A percentile compares a stretch with the other conserved stretches of the same genome.
Evolutionary conservation across 1,140 invertebrate genomes (phyloP).

Genomic region (Atopsyche davidsoni): DNA sequence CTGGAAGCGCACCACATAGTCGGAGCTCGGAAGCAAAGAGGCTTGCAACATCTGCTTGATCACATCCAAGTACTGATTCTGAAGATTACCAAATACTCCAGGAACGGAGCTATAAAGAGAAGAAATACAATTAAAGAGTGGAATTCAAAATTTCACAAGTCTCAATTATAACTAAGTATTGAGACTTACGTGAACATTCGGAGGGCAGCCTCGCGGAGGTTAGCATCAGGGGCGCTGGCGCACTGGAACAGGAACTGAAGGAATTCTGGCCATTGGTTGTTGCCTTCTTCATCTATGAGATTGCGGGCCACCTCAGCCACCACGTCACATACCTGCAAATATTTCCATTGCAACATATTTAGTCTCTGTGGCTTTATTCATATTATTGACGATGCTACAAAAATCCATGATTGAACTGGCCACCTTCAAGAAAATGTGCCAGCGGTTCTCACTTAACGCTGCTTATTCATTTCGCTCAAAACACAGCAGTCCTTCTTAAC

Average conservation of each 20-base stretch:
- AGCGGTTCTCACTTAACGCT: too few relatives aligned
- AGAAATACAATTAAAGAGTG: slow-evolving; percentile 19
- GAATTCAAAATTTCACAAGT: neutral
- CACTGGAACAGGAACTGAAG: slow-evolving; percentile 94
- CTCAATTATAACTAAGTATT: neutral
- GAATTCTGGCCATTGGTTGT: slow-evolving; percentile 96
- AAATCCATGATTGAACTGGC: too few relatives aligned
- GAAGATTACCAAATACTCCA: slow-evolving; percentile 94
- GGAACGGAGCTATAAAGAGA: slow-evolving; percentile 73
- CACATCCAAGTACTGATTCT: slow-evolving; percentile 82
- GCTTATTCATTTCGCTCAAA: too few relatives aligned
- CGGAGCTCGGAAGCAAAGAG: slow-evolving; percentile 63
- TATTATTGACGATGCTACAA: too few relatives aligned
- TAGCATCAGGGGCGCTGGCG: slow-evolving; percentile 72
- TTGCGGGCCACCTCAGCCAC: slow-evolving; percentile 91
- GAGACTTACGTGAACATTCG: slow-evolving; percentile 83
- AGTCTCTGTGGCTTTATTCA: too few relatives aligned
- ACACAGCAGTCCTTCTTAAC: too few relatives aligned
- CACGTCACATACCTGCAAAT: slow-evolving; percentile 82
- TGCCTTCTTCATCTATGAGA: slow-evolving; percentile 93
- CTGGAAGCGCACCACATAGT: slow-evolving; percentile 71
- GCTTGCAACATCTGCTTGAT: slow-evolving; percentile 93
- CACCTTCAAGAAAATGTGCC: too few relatives aligned
- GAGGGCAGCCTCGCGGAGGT: slow-evolving; percentile 89
- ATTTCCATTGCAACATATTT: too few relatives aligned